Conservation (phyloP, 2,113 vertebrate species). For the Phyllostomus hastatus region DNA sequence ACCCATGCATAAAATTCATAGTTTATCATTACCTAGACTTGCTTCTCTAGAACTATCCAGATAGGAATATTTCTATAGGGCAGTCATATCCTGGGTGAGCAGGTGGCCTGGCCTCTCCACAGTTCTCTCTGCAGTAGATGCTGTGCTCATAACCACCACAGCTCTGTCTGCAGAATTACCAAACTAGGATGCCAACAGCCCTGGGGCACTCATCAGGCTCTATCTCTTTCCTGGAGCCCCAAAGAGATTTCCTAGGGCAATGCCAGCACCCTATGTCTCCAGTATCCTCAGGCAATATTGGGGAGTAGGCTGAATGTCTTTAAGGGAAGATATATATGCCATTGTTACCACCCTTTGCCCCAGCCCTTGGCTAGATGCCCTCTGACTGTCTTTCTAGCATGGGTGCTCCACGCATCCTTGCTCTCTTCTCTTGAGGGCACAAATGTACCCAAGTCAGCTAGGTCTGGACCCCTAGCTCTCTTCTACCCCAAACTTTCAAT, state of each 20-base stretch:
- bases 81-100: constrained; percentile 43
- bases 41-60: constrained; percentile 68
- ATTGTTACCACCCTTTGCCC: background rate
- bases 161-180: constrained; percentile 2
- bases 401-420: background rate
- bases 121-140: constrained; percentile 21
- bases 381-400: background rate
- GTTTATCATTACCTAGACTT: constrained; percentile 73
- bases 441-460: background rate
- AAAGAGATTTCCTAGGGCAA: constrained; percentile 19
- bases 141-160: background rate
- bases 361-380: background rate
- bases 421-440: background rate
- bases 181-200: background rate
- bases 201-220: background rate
- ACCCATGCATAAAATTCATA: constrained; percentile 76
- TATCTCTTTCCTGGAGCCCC: background rate
- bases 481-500: background rate
- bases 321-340: background rate
- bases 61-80: constrained; percentile 68
- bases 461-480: background rate
- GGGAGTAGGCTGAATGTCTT: background rate
- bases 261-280: background rate
- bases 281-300: background rate
- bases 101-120: background rate